phyloP scores from a whole-genome alignment of 2,113 vertebrate genomes.

The Pogona vitticeps region DNA sequence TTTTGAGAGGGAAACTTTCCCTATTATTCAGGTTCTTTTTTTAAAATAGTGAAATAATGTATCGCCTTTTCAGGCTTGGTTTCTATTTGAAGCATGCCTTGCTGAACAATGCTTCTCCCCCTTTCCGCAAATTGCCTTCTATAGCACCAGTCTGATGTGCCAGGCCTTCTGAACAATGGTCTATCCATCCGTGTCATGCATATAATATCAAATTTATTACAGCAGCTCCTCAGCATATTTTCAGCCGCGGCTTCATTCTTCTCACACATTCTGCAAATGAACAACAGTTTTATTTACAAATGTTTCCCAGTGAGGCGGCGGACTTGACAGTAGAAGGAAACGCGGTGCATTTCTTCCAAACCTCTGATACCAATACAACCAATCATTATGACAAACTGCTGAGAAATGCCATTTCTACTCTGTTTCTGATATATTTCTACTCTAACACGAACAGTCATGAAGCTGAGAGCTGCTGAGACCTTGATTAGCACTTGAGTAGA shows the following conservation, averaged over 20 bases:
- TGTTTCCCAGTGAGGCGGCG: slow-evolving; percentile 71
- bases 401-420: slow-evolving; percentile 61
- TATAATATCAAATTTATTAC: slow-evolving; percentile 74
- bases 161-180: slow-evolving; percentile 60
- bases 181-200: slow-evolving; percentile 64
- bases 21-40: slow-evolving; percentile 55
- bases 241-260: slow-evolving; percentile 65
- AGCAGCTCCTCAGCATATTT: slow-evolving; percentile 69
- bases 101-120: slow-evolving; percentile 61
- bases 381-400: slow-evolving; percentile 66
- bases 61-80: slow-evolving; percentile 50
- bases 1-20: slow-evolving; percentile 53
- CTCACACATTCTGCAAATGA: slow-evolving; percentile 66
- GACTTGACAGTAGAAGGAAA: slow-evolving; percentile 59
- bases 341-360: slow-evolving; percentile 63
- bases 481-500: slow-evolving; percentile 55
- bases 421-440: slow-evolving; percentile 49
- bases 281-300: slow-evolving; percentile 74
- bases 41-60: slow-evolving; percentile 55
- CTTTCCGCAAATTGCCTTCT: slow-evolving; percentile 57
- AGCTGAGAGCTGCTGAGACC: slow-evolving; percentile 50
- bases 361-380: slow-evolving; percentile 57
- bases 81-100: slow-evolving; percentile 58
- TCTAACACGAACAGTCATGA: slow-evolving; percentile 44
- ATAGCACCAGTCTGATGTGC: slow-evolving; percentile 56